phyloP scores from a whole-genome alignment of 2,888 invertebrate species.

The Acanthosepion pharaonis region DNA sequence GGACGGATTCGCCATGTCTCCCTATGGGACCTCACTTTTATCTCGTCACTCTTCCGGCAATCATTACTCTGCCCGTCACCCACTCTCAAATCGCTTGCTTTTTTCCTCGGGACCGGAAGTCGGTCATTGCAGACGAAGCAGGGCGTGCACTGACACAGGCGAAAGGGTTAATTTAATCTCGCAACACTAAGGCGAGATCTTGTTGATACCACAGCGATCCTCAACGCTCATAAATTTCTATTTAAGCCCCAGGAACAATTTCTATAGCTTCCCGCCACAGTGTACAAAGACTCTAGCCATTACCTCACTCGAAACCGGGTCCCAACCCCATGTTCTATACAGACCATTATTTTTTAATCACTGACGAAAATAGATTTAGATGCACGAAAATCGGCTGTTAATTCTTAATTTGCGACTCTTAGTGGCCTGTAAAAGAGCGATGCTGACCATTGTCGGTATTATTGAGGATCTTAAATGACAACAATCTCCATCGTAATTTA shows the following conservation, averaged over 20 bases:
- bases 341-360: constrained; percentile 6
- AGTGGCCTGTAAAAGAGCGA: background rate
- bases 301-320: background rate
- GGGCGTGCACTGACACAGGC: constrained; percentile 48
- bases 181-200: constrained; percentile 33
- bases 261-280: background rate
- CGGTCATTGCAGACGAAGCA: constrained; percentile 34
- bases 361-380: background rate
- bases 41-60: background rate
- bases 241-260: background rate
- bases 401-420: constrained; percentile 5
- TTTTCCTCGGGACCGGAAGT: constrained; percentile 35
- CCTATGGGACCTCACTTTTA: too few species aligned
- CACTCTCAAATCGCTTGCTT: background rate
- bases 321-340: background rate
- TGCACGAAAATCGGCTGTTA: constrained; percentile 18
- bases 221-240: constrained; percentile 6
- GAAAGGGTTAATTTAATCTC: background rate
- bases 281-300: background rate
- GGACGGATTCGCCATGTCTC: too few species aligned
- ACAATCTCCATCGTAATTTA: background rate
- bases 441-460: background rate
- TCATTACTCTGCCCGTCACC: background rate
- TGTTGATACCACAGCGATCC: background rate
- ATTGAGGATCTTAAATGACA: background rate